phyloP scores from a whole-genome alignment of 2,888 invertebrate species.

The Iphiclides podalirius region DNA sequence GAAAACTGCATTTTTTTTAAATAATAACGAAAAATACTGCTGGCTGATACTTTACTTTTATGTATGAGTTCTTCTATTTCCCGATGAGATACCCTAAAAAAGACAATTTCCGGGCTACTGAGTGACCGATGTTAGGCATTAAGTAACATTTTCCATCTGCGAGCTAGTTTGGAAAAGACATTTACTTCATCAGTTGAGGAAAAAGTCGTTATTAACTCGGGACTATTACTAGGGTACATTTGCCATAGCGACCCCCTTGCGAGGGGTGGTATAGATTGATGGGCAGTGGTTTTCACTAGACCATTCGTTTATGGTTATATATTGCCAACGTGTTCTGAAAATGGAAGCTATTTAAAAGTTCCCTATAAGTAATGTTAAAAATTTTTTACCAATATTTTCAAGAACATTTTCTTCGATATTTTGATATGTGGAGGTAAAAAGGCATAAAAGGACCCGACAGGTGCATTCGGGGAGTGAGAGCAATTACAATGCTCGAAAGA shows the following conservation, averaged over 20 bases:
- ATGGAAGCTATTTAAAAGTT: conserved; percentile 15
- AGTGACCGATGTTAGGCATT: conserved; percentile 5
- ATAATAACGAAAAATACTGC: no score
- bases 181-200: conserved; percentile 11
- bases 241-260: conserved; percentile 27
- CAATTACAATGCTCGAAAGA: no score
- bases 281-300: conserved; percentile 34
- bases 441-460: no score
- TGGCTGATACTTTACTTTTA: no score
- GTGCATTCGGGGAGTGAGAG: no score
- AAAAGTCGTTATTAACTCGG: conserved; percentile 30
- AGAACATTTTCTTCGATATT: no score
- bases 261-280: conserved; percentile 37
- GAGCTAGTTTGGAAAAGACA: conserved; percentile 16
- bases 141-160: conserved; percentile 3
- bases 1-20: no score
- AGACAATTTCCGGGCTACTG: not conserved
- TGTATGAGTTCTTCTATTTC: no score
- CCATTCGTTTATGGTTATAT: conserved; percentile 39
- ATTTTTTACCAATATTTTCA: no score
- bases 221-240: conserved; percentile 32
- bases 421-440: no score
- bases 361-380: no score
- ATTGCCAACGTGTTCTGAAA: conserved; percentile 38
- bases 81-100: not conserved